Conservation (phyloP, 2,797 vertebrate genomes). For the Diceros bicornis region DNA sequence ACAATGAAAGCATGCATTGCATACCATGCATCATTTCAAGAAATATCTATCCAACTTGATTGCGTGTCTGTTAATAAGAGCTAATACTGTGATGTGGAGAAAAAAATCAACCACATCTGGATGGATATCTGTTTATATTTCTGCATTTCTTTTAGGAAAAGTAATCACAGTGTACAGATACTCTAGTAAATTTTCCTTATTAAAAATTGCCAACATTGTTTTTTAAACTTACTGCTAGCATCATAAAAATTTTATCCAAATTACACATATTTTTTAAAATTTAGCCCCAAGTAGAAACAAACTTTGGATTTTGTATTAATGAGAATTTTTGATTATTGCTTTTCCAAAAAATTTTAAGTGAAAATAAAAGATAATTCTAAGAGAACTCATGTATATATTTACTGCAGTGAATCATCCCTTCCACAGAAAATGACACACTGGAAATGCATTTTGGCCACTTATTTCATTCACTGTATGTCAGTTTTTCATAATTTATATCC, state of each 20-base stretch:
- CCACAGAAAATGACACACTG: slow-evolving; percentile 83
- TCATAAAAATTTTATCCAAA: slow-evolving; percentile 44
- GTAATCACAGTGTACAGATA: slow-evolving; percentile 47
- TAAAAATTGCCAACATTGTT: slow-evolving; percentile 6
- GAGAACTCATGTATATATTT: background rate
- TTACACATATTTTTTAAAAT: slow-evolving; percentile 39
- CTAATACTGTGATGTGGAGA: slow-evolving; percentile 32
- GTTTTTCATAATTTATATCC: background rate
- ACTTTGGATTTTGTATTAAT: slow-evolving; percentile 29
- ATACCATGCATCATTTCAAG: slow-evolving; percentile 85
- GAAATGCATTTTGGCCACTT: slow-evolving; percentile 70
- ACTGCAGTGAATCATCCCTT: slow-evolving; percentile 71
- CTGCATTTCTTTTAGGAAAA: slow-evolving; percentile 79
- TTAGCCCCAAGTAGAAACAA: slow-evolving; percentile 55
- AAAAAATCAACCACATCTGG: slow-evolving; percentile 70
- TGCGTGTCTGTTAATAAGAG: slow-evolving; percentile 70
- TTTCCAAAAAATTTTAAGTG: slow-evolving; percentile 65
- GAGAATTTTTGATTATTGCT: slow-evolving; percentile 63
- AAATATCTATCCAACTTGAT: slow-evolving; percentile 85
- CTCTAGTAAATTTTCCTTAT: slow-evolving; percentile 22
- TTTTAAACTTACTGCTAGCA: slow-evolving; percentile 56
- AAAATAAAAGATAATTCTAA: slow-evolving; percentile 69
- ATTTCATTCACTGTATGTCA: background rate
- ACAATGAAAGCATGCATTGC: slow-evolving; percentile 87
- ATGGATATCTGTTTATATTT: slow-evolving; percentile 69